Conservation (phyloP, 2,113 vertebrate species). For the Puffinus mauretanicus region DNA sequence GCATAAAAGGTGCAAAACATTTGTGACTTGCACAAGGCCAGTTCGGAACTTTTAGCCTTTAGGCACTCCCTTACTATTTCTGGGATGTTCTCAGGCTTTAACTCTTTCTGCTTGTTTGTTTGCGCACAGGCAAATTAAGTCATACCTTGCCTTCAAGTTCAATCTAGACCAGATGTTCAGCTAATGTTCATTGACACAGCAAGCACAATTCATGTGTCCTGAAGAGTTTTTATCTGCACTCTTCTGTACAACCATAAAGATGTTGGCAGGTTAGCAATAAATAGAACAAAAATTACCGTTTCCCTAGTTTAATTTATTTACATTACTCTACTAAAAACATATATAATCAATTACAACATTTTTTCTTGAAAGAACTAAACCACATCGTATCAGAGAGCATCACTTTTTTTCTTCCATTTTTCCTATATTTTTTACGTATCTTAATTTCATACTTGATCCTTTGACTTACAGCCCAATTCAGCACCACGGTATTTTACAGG, state of each 20-base stretch:
- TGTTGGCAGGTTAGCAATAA: background rate
- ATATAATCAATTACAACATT: background rate
- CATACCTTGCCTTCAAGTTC: background rate
- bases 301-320: background rate
- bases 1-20: conserved; percentile 34
- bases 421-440: background rate
- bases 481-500: background rate
- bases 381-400: background rate
- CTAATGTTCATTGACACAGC: background rate
- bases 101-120: background rate
- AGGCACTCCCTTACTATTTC: background rate
- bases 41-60: background rate
- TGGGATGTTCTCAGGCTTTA: conserved; percentile 10
- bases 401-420: rapidly evolving
- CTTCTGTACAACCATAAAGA: background rate
- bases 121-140: background rate
- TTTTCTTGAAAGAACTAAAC: background rate
- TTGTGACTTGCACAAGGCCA: conserved; percentile 34
- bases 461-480: background rate
- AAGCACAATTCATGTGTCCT: background rate
- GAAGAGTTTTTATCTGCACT: background rate
- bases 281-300: background rate
- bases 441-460: background rate
- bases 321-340: background rate
- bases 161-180: background rate